Evolutionary conservation across 2,888 invertebrate genomes (phyloP).

Genomic region (Cheilosia grossa): DNA sequence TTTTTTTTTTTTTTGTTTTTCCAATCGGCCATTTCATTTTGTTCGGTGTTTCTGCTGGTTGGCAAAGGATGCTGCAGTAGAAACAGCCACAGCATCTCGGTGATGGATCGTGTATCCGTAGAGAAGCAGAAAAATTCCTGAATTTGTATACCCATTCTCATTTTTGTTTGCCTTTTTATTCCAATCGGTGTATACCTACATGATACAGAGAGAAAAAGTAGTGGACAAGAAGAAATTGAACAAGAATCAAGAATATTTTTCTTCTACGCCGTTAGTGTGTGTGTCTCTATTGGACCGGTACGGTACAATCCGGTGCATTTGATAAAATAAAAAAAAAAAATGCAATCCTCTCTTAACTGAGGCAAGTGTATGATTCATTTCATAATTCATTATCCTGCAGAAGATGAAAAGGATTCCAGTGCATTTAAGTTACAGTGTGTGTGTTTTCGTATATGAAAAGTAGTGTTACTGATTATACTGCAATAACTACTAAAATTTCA

Average conservation of each 20-base stretch:
- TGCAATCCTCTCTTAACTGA: slow-evolving; percentile 61
- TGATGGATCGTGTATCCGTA: slow-evolving; percentile 33
- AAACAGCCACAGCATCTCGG: slow-evolving; percentile 29
- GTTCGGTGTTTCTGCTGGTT: slow-evolving; percentile 50
- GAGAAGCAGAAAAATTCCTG: slow-evolving; percentile 55
- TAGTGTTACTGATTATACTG: slow-evolving; percentile 2
- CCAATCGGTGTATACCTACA: slow-evolving; percentile 9
- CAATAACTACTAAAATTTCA: slow-evolving; percentile 47
- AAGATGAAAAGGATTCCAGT: slow-evolving; percentile 40
- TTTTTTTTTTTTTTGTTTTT: slow-evolving; percentile 29
- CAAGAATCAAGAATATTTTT: slow-evolving; percentile 11
- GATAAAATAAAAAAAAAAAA: slow-evolving; percentile 36
- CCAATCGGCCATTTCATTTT: slow-evolving; percentile 62
- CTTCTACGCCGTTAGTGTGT: slow-evolving; percentile 28
- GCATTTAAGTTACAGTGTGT: slow-evolving; percentile 4
- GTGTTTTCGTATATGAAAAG: neutral
- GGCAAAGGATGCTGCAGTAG: slow-evolving; percentile 69
- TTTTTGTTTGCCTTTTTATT: slow-evolving; percentile 38
- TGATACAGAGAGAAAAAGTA: slow-evolving; percentile 21
- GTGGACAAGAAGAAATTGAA: slow-evolving; percentile 25
- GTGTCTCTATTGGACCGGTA: slow-evolving; percentile 62
- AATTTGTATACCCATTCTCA: slow-evolving; percentile 29
- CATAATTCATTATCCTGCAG: slow-evolving; percentile 55
- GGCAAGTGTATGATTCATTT: slow-evolving; percentile 68
- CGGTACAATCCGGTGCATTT: slow-evolving; percentile 66